Percentiles rank a stretch among this genome's conserved stretches.
Conservation (phyloP, 1,140 invertebrate genomes). For the Drosophila bocqueti region DNA sequence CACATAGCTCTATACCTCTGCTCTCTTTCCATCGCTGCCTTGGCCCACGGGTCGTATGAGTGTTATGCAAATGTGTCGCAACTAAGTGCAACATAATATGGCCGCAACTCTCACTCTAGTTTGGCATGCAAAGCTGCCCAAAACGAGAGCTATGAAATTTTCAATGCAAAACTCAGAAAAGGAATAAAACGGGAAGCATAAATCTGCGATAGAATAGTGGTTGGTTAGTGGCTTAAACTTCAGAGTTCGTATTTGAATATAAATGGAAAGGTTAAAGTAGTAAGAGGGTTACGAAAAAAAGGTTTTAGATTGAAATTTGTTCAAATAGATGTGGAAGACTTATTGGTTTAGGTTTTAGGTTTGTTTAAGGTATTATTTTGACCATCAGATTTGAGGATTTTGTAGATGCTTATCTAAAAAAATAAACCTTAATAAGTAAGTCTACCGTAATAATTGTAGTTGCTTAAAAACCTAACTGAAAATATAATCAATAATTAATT, state of each 20-base stretch:
- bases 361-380: neutral
- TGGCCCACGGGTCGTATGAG: conserved; percentile 63
- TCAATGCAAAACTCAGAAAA: conserved; percentile 12
- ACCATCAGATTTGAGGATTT: neutral
- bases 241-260: conserved; percentile 23
- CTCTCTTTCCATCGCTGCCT: neutral
- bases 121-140: conserved; percentile 39
- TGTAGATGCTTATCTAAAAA: neutral
- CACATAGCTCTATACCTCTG: conserved; percentile 4
- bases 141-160: conserved; percentile 54
- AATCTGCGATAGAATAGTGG: conserved; percentile 1
- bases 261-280: conserved; percentile 19
- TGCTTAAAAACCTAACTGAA: too few relatives aligned
- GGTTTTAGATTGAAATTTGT: too few relatives aligned
- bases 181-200: conserved; percentile 9
- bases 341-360: neutral
- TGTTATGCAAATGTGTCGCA: conserved; percentile 67
- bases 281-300: neutral
- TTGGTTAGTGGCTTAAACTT: conserved; percentile 5
- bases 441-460: too few relatives aligned
- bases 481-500: too few relatives aligned
- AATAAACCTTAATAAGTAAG: too few relatives aligned
- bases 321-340: neutral
- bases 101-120: conserved; percentile 33
- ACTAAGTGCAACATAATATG: conserved; percentile 69